Conservation (phyloP, 2,113 vertebrate species). For the Daboia siamensis region DNA sequence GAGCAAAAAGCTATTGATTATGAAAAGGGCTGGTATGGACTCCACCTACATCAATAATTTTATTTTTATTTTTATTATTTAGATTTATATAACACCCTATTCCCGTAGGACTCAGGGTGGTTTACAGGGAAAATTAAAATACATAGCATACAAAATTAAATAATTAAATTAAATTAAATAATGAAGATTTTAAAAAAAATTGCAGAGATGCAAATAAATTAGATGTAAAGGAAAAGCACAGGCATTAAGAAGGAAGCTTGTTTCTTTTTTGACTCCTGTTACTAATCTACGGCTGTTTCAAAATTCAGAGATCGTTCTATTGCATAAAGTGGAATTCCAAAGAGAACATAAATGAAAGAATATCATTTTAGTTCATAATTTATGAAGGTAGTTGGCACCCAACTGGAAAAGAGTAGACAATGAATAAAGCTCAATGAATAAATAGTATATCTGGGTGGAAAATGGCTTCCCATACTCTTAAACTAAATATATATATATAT, state of each 20-base stretch:
- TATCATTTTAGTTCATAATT: neutral
- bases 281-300: neutral
- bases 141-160: no score
- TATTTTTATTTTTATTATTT: neutral
- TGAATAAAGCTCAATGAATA: neutral
- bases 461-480: neutral
- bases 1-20: neutral
- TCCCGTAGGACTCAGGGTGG: no score
- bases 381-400: neutral
- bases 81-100: no score
- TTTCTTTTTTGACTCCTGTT: neutral
- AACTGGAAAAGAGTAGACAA: neutral
- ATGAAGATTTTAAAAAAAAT: neutral
- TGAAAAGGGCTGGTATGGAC: neutral
- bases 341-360: neutral
- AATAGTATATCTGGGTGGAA: neutral
- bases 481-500: no score
- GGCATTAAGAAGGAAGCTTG: neutral
- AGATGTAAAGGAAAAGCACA: neutral
- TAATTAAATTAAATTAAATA: no score
- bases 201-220: constrained; percentile 1
- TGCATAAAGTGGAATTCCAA: neutral
- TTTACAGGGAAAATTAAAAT: no score
- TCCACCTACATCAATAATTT: neutral
- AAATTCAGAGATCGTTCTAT: neutral